A percentile compares a stretch with the other conserved stretches of the same genome.
These are phyloP conservation scores for Theonella swinhoei DNA, from an alignment of 37 sponge, comb jelly and placozoan genomes.

Conservation along the genomic window DNA sequence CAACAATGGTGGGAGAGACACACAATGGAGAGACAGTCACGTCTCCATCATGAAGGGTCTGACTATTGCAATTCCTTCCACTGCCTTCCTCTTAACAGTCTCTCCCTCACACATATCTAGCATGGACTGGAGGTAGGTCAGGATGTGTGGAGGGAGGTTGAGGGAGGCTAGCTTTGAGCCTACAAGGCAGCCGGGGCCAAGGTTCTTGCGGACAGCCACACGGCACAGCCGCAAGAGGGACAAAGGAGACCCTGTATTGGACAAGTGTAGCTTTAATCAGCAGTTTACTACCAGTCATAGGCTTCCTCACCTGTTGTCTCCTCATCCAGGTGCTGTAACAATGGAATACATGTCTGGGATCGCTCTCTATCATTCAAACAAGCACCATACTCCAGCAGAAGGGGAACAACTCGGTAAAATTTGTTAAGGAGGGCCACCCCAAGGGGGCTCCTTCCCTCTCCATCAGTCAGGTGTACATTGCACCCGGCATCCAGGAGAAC, in stretches of 20 bases:
- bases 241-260: slow-evolving; percentile 27
- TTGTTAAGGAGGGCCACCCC: slow-evolving; percentile 69
- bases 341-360: neutral
- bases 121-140: slow-evolving; percentile 1
- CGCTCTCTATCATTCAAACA: slow-evolving; percentile 30
- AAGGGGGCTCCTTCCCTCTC: slow-evolving; percentile 42
- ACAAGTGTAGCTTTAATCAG: too few species aligned
- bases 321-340: slow-evolving; percentile 16
- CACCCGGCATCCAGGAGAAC: slow-evolving; percentile 64
- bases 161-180: neutral
- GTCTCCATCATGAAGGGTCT: neutral
- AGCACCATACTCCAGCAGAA: slow-evolving; percentile 74
- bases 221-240: slow-evolving; percentile 34
- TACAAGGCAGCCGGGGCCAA: slow-evolving; percentile 18
- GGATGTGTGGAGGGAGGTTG: slow-evolving; percentile 1
- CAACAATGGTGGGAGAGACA: neutral
- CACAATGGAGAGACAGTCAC: too few species aligned
- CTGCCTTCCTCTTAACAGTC: slow-evolving; percentile 24
- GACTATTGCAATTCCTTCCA: slow-evolving; percentile 4
- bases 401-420: slow-evolving; percentile 53
- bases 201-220: slow-evolving; percentile 26
- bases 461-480: slow-evolving; percentile 2
- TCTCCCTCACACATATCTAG: slow-evolving; percentile 22
- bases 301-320: neutral
- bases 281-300: too few species aligned